Conservation (phyloP, 1,140 invertebrate species). For the Lordiphosa collinella region DNA sequence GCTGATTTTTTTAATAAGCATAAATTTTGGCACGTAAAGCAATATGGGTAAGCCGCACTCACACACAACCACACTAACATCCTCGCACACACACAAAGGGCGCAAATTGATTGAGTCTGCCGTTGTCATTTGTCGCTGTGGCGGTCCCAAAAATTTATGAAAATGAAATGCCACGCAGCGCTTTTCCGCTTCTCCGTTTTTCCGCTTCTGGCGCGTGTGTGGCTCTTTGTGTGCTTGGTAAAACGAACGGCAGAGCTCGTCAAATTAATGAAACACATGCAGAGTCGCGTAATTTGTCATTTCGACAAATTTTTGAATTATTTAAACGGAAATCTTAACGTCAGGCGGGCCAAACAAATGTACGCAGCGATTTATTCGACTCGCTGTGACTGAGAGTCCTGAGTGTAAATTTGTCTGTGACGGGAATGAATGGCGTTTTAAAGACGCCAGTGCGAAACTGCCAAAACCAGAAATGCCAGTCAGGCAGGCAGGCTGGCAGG, state of each 20-base stretch:
- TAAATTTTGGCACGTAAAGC: conserved; percentile 61
- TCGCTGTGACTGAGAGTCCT: conserved; percentile 19
- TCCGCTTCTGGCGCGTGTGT: conserved; percentile 35
- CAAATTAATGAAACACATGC: conserved; percentile 72
- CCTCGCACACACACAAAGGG: conserved; percentile 22
- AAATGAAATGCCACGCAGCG: conserved; percentile 65
- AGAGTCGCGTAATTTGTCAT: conserved; percentile 67
- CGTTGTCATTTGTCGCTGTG: conserved; percentile 68
- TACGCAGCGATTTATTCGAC: conserved; percentile 41
- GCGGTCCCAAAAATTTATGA: conserved; percentile 62
- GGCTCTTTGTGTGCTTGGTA: conserved; percentile 23
- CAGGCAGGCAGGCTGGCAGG: conserved; percentile 7
- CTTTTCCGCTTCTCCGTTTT: conserved; percentile 57
- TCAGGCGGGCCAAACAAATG: conserved; percentile 39
- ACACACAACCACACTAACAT: conserved; percentile 14
- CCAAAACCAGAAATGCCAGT: conserved; percentile 38
- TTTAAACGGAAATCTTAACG: conserved; percentile 70
- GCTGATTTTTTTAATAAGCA: conserved; percentile 70
- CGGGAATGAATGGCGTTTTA: conserved; percentile 42
- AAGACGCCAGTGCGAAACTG: conserved; percentile 41
- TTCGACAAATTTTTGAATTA: conserved; percentile 73
- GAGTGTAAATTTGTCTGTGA: conserved; percentile 23
- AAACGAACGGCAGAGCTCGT: conserved; percentile 13
- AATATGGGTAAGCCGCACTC: conserved; percentile 41
- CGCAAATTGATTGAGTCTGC: conserved; percentile 71